Evolutionary conservation across 2,797 vertebrate genomes (phyloP), one percentile per base, ranked within the genome.

Genomic region (Micromesistius poutassou): DNA sequence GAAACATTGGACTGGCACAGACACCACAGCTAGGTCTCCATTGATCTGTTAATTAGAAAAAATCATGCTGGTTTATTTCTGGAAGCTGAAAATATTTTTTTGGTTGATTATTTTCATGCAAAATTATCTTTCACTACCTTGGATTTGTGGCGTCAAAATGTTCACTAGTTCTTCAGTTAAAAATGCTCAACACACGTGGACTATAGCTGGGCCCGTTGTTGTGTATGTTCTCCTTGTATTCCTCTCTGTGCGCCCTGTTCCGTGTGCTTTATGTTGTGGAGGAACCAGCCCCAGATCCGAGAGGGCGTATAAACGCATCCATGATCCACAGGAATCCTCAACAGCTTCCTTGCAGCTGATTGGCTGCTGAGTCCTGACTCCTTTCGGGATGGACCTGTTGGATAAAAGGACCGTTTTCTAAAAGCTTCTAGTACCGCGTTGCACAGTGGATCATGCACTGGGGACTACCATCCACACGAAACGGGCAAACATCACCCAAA

Each of bases 331-430:
- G 95, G 95, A 95, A 96, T 96, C 94, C 96, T 90, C 94, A 95
- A 95, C 91, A 88, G 89, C 90, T 87, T 92, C 87, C 94, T 95
- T 90, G 92, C 94, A 91, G 92, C 95, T 97, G 96, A 98, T 98
- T 98, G 97, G 97, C 95, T 97, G 95, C 89, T 89, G 91, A 83
- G 87, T 92, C 94, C 93, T 95, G 95, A 95, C 95, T 95, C 95
- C 93, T 91, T 95, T 93, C 94, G 95, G 95, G 95, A 95, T 94
- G 93, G 95, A 95, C 96, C 96, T 96, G 96, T 96, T 96, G 96
- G 96, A 98, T 98, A 98, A 97, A 97, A 97, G 92, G 94, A 90
- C 92, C 92, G 94, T 95, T 95, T 96, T 96, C 94, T 95, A 94
- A 94, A 94, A 94, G 94, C 92, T 95, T 95, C 93, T 88, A 87